These are phyloP conservation scores for Dryobates pubescens DNA, from an alignment of 2,797 vertebrate species.

Conservation along the genomic window DNA sequence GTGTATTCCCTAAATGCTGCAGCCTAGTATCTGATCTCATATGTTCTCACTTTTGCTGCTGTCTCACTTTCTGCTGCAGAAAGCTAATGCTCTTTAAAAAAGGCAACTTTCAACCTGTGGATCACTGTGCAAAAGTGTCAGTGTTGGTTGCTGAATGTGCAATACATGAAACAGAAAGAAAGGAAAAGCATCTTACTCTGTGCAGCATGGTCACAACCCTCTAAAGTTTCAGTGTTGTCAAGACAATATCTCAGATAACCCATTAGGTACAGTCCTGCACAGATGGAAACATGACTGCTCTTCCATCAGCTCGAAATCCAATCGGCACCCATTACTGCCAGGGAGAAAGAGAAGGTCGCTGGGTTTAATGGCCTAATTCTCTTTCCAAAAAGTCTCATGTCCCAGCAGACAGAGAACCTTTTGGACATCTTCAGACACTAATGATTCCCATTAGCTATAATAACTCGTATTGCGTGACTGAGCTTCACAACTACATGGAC, in stretches of 20 bases:
- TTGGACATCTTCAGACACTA: not conserved
- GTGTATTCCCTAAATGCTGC: not conserved
- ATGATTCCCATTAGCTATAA: not conserved
- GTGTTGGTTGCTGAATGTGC: not conserved
- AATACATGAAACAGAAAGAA: not conserved
- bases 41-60: not conserved
- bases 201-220: not conserved
- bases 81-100: not conserved
- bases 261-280: not conserved
- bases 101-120: not conserved
- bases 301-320: not conserved
- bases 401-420: not conserved
- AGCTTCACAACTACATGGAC: accelerated
- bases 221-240: not conserved
- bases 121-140: not conserved
- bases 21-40: not conserved
- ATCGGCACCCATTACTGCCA: not conserved
- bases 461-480: not conserved
- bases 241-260: not conserved
- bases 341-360: not conserved
- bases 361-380: not conserved
- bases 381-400: not conserved
- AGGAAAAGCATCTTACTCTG: not conserved
- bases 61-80: not conserved
- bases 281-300: not conserved